phyloP scores from a whole-genome alignment of 2,113 vertebrate genomes.

The Columba livia region DNA sequence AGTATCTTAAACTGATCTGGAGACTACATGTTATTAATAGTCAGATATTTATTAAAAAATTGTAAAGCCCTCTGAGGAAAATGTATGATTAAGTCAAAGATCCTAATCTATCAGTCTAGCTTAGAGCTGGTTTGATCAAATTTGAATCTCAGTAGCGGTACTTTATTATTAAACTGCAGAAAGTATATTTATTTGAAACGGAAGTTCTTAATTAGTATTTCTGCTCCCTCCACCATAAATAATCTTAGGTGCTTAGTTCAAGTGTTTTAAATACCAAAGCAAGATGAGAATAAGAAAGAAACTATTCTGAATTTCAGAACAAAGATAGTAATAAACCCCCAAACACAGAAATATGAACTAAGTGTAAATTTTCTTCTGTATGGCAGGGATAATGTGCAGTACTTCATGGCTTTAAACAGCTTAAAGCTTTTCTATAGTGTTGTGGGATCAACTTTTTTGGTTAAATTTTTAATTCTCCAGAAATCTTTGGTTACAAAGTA shows the following conservation, averaged over 20 bases:
- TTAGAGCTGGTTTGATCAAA: not conserved
- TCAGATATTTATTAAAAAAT: not conserved
- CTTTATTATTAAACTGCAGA: not conserved
- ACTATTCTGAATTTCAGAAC: not conserved
- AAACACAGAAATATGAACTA: too few relatives aligned
- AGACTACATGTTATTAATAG: not conserved
- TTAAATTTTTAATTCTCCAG: not conserved
- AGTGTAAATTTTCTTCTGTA: not conserved
- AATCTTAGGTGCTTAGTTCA: not conserved
- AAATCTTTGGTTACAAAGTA: not conserved
- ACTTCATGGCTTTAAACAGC: not conserved
- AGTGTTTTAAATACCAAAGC: not conserved
- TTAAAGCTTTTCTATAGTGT: not conserved
- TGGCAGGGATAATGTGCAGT: not conserved
- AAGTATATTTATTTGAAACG: not conserved
- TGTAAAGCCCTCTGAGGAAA: not conserved
- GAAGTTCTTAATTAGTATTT: not conserved
- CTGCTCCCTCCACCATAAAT: not conserved
- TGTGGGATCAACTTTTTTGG: not conserved
- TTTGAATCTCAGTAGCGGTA: not conserved
- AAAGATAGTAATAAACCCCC: not conserved
- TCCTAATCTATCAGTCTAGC: not conserved
- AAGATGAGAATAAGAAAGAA: not conserved
- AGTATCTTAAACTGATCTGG: not conserved
- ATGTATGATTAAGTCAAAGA: not conserved